These are phyloP conservation scores for Ophioninae sp. DNA, from an alignment of 2,888 invertebrate species.

Conservation along the genomic window DNA sequence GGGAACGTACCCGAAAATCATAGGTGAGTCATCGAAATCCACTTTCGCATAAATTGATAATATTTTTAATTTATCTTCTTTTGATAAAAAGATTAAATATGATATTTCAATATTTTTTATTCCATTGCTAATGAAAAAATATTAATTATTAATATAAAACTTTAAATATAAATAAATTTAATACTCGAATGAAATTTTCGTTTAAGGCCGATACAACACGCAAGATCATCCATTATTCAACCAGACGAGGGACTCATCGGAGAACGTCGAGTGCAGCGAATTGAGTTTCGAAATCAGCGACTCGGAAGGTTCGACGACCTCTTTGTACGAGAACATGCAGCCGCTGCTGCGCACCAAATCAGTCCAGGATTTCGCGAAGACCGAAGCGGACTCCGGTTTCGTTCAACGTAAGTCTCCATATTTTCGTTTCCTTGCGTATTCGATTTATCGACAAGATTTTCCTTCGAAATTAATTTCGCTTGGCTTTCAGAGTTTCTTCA, in stretches of 20 bases:
- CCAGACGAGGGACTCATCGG: slow-evolving; percentile 61
- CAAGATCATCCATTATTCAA: slow-evolving; percentile 70
- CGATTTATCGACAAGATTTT: not conserved
- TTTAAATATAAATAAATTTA: too few species aligned
- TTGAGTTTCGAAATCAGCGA: slow-evolving; percentile 66
- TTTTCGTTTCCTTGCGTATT: not conserved
- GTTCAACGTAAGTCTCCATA: slow-evolving; percentile 58
- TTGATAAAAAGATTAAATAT: too few species aligned
- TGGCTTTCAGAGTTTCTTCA: slow-evolving; percentile 62
- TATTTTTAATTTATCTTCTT: too few species aligned
- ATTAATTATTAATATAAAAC: not conserved
- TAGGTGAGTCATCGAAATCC: slow-evolving; percentile 60
- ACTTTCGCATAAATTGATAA: too few species aligned
- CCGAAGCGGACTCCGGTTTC: slow-evolving; percentile 55
- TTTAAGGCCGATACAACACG: slow-evolving; percentile 66
- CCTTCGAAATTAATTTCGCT: slow-evolving; percentile 11
- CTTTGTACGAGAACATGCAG: slow-evolving; percentile 69
- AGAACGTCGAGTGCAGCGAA: slow-evolving; percentile 62
- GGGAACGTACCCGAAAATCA: slow-evolving; percentile 62
- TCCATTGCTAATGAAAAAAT: not conserved
- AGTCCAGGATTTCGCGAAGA: slow-evolving; percentile 58
- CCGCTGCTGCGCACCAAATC: slow-evolving; percentile 68
- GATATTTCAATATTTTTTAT: not conserved
- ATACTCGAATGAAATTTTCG: slow-evolving; percentile 11
- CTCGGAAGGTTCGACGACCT: slow-evolving; percentile 66